Base-by-base conservation (phyloP, 2,888 invertebrate species). In the Griposia aprilina region DNA sequence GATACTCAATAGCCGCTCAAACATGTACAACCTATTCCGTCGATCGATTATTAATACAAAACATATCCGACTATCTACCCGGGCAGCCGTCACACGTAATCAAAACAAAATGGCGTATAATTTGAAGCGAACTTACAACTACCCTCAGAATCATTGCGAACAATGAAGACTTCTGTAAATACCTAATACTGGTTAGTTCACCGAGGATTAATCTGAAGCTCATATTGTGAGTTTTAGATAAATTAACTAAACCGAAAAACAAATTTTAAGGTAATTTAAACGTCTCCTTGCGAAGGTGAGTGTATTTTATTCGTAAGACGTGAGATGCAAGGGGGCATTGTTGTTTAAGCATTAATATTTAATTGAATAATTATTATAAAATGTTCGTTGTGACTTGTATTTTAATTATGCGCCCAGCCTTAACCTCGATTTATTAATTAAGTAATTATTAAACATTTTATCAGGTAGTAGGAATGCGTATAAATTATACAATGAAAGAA, bases 21-120 rank as follows among this genome's bases (percentile, higher is more conserved):
- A 96, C 94, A 95, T 94, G 89, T 95, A 95, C 95, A 96, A 95
- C 94, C 95, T 94, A 94, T 92, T 91, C 90, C 93, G 92, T 93
- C 91, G 92, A 93, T 92, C 81, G 88, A 88, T 89, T 89, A 90
- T 86, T 89, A 90, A 74, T 90, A 91, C 90, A 93, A 92, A 94
- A 92, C 89, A 90, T 89, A 91, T 90, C 90, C 86, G 88, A 91
- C 93, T 94, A 93, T 93, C 93, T 93, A 94, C 92, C 93, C 81
- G 87, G 91, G 90, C 87, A 89, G 90, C 82, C 80, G 89, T 87
- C 83, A 89, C 88, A 91, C 87, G 82, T 85, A 89, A 83, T 67
- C 2, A 55, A 84, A 87, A 85, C 57, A 76, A 83, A 88, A 84
- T 82, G 85, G 80, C 78, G 80, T 88, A 85, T 82, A 80, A 82